Evolutionary conservation across 2,888 invertebrate species (phyloP).

Genomic region (Mythimna albipuncta): DNA sequence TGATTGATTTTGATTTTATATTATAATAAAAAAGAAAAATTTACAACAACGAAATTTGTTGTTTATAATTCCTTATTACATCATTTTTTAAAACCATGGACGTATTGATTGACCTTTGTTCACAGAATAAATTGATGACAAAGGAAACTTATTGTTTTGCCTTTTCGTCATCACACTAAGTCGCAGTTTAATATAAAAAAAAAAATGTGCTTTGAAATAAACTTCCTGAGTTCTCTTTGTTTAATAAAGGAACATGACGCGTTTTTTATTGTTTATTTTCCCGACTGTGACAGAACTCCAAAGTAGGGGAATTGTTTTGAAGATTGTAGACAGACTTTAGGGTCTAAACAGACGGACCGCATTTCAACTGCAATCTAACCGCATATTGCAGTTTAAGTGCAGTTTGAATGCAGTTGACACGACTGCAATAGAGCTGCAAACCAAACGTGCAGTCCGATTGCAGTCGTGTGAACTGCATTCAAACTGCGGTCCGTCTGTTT

Average conservation of each 20-base stretch:
- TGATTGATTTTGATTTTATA: no score
- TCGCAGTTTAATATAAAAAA: constrained; percentile 9
- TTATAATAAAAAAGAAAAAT: no score
- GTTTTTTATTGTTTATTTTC: background rate
- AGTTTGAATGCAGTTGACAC: no score
- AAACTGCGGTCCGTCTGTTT: no score
- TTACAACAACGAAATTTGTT: no score
- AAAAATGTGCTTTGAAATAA: constrained; percentile 6
- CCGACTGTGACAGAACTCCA: background rate
- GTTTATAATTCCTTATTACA: background rate
- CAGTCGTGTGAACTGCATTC: no score
- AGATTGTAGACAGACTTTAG: background rate
- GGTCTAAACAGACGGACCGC: no score
- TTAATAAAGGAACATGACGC: background rate
- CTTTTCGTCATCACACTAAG: constrained; percentile 26
- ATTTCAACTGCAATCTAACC: no score
- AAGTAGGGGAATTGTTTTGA: background rate
- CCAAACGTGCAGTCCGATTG: no score
- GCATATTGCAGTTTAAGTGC: no score
- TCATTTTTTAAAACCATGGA: constrained; percentile 62
- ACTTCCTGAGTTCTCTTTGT: constrained; percentile 23
- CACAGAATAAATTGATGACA: constrained; percentile 57
- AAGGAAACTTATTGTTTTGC: constrained; percentile 52
- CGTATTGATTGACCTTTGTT: constrained; percentile 64
- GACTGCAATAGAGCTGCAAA: no score